phyloP scores from a whole-genome alignment of 2,113 vertebrate genomes.

The Sylvicapra grimmia region DNA sequence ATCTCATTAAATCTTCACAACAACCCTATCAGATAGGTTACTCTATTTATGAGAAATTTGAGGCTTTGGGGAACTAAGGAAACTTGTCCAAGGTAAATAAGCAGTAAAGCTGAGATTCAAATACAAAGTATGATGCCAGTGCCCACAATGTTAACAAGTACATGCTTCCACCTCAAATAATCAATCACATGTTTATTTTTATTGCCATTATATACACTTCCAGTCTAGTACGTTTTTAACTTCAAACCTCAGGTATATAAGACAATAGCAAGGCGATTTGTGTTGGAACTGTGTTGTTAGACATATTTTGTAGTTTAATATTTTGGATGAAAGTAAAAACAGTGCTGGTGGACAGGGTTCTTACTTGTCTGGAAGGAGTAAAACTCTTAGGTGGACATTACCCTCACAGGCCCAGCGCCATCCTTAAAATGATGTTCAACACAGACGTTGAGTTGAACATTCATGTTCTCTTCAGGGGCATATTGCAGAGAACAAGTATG shows the following conservation, averaged over 20 bases:
- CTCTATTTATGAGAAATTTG: not conserved
- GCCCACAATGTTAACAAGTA: not conserved
- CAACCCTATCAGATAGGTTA: not conserved
- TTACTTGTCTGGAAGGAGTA: not conserved
- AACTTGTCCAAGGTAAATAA: slow-evolving; percentile 7
- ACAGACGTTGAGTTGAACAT: accelerated
- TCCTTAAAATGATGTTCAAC: not conserved
- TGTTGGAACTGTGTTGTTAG: not conserved
- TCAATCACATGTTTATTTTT: not conserved
- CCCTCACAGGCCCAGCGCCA: not conserved
- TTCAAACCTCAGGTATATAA: not conserved
- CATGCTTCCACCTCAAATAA: not conserved
- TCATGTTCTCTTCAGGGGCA: not conserved
- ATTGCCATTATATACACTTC: not conserved
- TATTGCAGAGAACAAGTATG: not conserved
- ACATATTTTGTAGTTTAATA: not conserved
- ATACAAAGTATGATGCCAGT: not conserved
- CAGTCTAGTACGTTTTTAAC: not conserved
- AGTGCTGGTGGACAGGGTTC: not conserved
- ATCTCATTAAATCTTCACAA: not conserved
- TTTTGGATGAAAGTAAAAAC: not conserved
- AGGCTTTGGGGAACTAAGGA: slow-evolving; percentile 10
- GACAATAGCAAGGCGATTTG: not conserved
- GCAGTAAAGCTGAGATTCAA: not conserved
- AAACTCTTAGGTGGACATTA: not conserved